Percentiles rank a stretch among this genome's conserved stretches.
Evolutionary conservation across 2,797 vertebrate species (phyloP).

Genomic region (Sus cebifrons): DNA sequence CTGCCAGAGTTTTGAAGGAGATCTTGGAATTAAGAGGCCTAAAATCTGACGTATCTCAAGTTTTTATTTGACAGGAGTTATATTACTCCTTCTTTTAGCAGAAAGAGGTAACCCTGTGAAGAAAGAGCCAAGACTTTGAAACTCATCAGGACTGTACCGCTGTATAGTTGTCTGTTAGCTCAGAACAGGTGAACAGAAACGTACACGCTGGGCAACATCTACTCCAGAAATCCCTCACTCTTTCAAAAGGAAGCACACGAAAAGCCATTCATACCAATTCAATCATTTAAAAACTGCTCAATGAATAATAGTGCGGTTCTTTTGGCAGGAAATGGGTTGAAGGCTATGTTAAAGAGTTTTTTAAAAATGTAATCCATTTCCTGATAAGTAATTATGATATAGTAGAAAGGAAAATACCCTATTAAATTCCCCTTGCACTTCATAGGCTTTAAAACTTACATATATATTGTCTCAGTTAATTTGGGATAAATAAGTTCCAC

Average conservation of each 20-base stretch:
- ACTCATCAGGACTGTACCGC: background rate
- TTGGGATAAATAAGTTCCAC: slow-evolving; percentile 57
- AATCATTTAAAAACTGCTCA: slow-evolving; percentile 16
- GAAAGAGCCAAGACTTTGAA: slow-evolving; percentile 3
- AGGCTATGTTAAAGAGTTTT: background rate
- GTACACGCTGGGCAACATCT: background rate
- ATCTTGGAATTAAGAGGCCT: slow-evolving; percentile 52
- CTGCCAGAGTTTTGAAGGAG: slow-evolving; percentile 64
- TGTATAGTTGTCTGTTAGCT: background rate
- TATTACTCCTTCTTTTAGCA: slow-evolving; percentile 47
- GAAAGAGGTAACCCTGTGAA: background rate
- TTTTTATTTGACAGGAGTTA: slow-evolving; percentile 65
- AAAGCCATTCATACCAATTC: background rate
- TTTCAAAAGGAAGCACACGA: slow-evolving; percentile 61
- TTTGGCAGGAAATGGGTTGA: background rate
- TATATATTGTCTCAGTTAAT: slow-evolving; percentile 48
- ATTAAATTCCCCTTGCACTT: slow-evolving; percentile 47
- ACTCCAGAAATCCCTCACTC: slow-evolving; percentile 18
- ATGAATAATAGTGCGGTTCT: slow-evolving; percentile 40
- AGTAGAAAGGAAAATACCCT: slow-evolving; percentile 1
- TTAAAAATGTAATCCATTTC: background rate
- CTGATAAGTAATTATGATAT: slow-evolving; percentile 25
- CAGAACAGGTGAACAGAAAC: slow-evolving; percentile 26
- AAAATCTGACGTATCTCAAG: slow-evolving; percentile 59
- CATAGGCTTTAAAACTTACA: slow-evolving; percentile 57